Evolutionary conservation across 1,140 invertebrate species (phyloP).

Genomic region (Battus philenor): DNA sequence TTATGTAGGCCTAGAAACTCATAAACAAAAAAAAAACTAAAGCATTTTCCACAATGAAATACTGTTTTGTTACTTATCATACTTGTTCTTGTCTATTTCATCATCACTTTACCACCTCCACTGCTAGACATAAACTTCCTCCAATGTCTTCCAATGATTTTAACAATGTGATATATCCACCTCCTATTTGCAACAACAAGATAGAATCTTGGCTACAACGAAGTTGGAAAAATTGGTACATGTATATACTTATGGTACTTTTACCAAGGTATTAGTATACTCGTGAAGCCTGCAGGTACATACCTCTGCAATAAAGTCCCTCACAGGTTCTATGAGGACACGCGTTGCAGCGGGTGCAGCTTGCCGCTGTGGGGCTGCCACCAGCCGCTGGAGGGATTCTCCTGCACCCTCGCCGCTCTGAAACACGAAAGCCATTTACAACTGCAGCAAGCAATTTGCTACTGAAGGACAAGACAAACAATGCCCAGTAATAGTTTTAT

Average conservation of each 20-base stretch:
- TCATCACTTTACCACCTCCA: too few species aligned
- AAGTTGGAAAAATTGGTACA: not conserved
- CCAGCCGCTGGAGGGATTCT: constrained; percentile 50
- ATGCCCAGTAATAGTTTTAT: too few species aligned
- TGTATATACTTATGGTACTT: not conserved
- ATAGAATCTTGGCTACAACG: not conserved
- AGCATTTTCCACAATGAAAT: too few species aligned
- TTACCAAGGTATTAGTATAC: not conserved
- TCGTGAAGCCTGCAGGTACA: not conserved
- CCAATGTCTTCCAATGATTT: too few species aligned
- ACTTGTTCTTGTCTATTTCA: too few species aligned
- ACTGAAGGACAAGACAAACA: too few species aligned
- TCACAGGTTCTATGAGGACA: constrained; percentile 38
- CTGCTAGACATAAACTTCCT: too few species aligned
- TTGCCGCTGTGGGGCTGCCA: constrained; percentile 36
- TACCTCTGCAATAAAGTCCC: constrained; percentile 57
- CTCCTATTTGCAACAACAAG: not conserved
- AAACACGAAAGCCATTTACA: too few species aligned
- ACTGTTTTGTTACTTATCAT: too few species aligned
- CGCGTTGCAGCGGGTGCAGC: constrained; percentile 31
- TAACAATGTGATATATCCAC: not conserved
- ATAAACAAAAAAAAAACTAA: too few species aligned
- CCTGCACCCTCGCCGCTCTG: constrained; percentile 41
- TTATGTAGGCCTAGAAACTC: too few species aligned
- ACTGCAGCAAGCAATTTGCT: too few species aligned